Evolutionary conservation across 2,797 vertebrate species (phyloP).

Genomic region (Ibycter americanus): DNA sequence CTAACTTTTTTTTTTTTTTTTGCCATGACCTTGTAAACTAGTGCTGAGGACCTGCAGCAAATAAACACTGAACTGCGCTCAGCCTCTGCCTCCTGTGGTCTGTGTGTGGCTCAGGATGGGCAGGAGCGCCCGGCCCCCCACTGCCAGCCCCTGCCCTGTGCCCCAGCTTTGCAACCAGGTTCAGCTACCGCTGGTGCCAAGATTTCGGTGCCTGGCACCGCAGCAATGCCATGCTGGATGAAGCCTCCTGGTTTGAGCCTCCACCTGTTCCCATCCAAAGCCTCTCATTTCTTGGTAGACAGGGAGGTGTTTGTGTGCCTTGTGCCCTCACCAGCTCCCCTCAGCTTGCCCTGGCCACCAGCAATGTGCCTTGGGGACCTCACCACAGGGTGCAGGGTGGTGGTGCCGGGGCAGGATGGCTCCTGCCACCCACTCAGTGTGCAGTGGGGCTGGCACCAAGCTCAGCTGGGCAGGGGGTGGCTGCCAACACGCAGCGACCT

Average conservation of each 20-base stretch:
- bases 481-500: too few relatives aligned
- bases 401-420: accelerated
- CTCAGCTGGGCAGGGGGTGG: accelerated
- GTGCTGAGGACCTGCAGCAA: constrained; percentile 71
- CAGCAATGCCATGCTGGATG: neutral
- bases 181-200: neutral
- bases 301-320: neutral
- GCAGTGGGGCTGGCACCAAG: neutral
- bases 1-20: neutral
- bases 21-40: constrained; percentile 68
- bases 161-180: neutral
- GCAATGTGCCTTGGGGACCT: neutral
- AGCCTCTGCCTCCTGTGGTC: neutral
- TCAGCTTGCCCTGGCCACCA: neutral
- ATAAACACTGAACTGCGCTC: constrained; percentile 68
- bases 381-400: neutral
- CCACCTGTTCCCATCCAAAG: neutral
- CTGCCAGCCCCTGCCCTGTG: neutral
- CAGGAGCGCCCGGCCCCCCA: neutral
- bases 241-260: neutral
- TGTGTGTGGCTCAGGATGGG: neutral
- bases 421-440: neutral
- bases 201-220: accelerated
- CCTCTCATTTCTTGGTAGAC: neutral
- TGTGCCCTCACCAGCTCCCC: neutral